A percentile compares a stretch with the other conserved stretches of the same genome.
Conservation (phyloP, 2,888 invertebrate species). For the Oxyscelio sp. region DNA sequence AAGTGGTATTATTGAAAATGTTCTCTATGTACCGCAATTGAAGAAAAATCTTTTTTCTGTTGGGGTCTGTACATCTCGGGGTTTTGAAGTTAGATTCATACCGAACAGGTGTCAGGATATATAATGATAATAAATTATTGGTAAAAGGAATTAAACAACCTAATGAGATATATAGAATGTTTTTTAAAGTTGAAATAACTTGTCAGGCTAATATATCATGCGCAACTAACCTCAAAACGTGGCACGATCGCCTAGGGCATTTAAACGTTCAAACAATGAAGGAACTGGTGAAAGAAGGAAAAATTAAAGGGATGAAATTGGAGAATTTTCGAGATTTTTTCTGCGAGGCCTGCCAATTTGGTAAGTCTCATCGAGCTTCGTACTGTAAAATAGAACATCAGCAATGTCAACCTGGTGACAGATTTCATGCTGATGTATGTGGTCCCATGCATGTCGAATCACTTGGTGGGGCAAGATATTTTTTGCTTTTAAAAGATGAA, state of each 20-base stretch:
- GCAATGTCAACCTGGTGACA: conserved; percentile 52
- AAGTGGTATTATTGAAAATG: conserved; percentile 71
- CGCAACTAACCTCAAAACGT: conserved; percentile 38
- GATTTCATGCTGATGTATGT: conserved; percentile 64
- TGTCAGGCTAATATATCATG: conserved; percentile 46
- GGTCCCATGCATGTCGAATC: conserved; percentile 64
- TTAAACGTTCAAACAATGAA: conserved; percentile 2
- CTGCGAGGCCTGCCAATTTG: conserved; percentile 46
- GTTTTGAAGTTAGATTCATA: conserved; percentile 54
- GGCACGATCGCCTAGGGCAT: conserved; percentile 74
- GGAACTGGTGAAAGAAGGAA: background rate
- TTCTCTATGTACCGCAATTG: conserved; percentile 76
- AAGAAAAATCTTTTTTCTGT: too few species aligned
- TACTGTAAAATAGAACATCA: too few species aligned
- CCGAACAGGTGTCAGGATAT: conserved; percentile 2
- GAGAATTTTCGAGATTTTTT: conserved; percentile 34
- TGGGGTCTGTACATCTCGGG: conserved; percentile 61
- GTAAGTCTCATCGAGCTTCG: conserved; percentile 35
- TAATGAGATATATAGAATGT: conserved; percentile 68
- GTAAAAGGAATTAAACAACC: conserved; percentile 44
- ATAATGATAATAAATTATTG: background rate
- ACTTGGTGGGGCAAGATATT: conserved; percentile 63
- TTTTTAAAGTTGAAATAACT: conserved; percentile 25
- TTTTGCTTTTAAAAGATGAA: conserved; percentile 44
- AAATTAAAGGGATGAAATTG: background rate